Evolutionary conservation across 2,113 vertebrate genomes (phyloP).

Genomic region (Columbina picui): DNA sequence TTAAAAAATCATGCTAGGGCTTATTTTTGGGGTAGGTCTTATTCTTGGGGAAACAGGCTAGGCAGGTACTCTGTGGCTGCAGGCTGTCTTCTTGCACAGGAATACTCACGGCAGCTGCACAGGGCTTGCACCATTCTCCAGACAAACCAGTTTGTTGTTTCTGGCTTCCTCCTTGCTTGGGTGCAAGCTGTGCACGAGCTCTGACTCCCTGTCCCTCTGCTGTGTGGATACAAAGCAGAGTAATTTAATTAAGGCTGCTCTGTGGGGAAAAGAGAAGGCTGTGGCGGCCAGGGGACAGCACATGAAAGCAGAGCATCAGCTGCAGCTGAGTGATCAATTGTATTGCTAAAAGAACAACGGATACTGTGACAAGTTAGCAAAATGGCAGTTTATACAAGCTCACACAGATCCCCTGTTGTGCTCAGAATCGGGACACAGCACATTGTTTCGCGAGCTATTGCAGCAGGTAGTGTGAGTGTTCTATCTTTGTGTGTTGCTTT

Average conservation of each 20-base stretch:
- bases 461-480: neutral
- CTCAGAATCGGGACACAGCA: neutral
- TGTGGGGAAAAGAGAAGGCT: neutral
- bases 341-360: neutral
- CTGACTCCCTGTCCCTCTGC: neutral
- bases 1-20: too few species aligned
- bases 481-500: neutral
- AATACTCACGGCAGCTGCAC: neutral
- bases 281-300: neutral
- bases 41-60: neutral
- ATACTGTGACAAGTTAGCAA: neutral
- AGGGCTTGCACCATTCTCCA: neutral
- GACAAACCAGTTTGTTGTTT: neutral
- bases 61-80: neutral
- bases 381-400: neutral
- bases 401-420: accelerated
- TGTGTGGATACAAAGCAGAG: neutral
- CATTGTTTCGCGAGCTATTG: neutral
- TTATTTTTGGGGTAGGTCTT: too few species aligned
- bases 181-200: neutral
- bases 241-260: neutral
- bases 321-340: neutral
- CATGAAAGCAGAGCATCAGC: neutral
- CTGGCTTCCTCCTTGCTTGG: neutral
- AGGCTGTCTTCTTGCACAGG: neutral